Evolutionary conservation across 2,888 invertebrate species (phyloP), one percentile per base, ranked within the genome.

Genomic region (Kryphioiulus occultus): DNA sequence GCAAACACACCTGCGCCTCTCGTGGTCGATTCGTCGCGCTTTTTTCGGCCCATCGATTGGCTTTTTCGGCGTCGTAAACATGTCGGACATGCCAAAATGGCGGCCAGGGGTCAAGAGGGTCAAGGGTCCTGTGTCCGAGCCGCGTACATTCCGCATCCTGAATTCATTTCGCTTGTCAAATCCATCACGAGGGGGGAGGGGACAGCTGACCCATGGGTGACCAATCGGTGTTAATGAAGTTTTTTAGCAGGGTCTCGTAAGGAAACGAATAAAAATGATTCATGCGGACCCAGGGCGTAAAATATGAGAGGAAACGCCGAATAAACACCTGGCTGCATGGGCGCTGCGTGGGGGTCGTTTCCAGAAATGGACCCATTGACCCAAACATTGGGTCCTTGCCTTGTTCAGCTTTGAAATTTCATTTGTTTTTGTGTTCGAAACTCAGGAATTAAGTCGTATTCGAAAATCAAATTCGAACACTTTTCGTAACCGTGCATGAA

Each of bases 221-320:
- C 53, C 53, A 53, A 53, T 53, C n/a, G n/a, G 1, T 44, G 44
- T 12, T 44, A 44, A 44, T 44, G 44, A 44, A 44, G 44, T 44
- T 44, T 44, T 44, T 44, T 3, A 12, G 44, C 7, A 44, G 44
- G 17, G 17, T 7, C 35, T 53, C n/a, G n/a, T n/a, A n/a, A 53
- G 53, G 53, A 53, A 53, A 53, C n/a, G 53, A 53, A 53, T 53
- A 53, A 53, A 53, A 53, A 53, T n/a, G 53, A 47, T 47, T 47
- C 17, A 47, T 47, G 10, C 10, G 17, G 47, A 17, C 42, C 4
- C 10, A 7, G 10, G 7, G 7, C 7, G 10, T 15, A 15, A 53
- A n/a, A 53, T 53, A 53, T n/a, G 53, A 53, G n/a, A n/a, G 53
- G 53, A 53, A 53, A n/a, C 12, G n/a, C 1, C 53, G 35, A 7